These are phyloP conservation scores for Papilio elwesi DNA, from an alignment of 2,888 invertebrate species.

Conservation along the genomic window DNA sequence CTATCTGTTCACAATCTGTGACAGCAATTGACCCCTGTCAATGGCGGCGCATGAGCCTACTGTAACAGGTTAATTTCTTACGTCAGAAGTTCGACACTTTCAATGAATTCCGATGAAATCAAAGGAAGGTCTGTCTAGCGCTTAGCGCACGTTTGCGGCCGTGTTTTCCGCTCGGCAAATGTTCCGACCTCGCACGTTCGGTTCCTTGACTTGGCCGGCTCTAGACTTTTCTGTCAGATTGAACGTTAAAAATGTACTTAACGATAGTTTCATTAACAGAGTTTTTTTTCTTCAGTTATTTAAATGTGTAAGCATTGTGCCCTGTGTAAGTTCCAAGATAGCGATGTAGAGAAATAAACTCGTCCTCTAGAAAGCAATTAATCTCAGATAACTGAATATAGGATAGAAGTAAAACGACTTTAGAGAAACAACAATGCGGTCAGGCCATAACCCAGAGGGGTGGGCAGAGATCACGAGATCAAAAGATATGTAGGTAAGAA, in stretches of 20 bases:
- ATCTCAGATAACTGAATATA: too few species aligned
- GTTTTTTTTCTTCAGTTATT: neutral
- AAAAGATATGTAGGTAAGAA: too few species aligned
- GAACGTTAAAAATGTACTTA: neutral
- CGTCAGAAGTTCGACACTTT: constrained; percentile 76
- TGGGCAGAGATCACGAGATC: too few species aligned
- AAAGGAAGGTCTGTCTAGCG: constrained; percentile 43
- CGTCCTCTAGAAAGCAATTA: too few species aligned
- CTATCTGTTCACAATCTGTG: constrained; percentile 32
- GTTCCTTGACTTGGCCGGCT: constrained; percentile 20
- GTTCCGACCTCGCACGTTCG: constrained; percentile 33
- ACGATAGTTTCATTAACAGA: neutral
- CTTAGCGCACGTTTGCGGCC: constrained; percentile 36
- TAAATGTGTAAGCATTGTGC: too few species aligned
- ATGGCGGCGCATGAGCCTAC: constrained; percentile 52
- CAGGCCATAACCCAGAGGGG: too few species aligned
- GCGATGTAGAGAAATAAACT: too few species aligned
- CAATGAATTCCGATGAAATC: constrained; percentile 58
- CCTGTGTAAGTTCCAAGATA: too few species aligned
- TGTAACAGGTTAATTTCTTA: constrained; percentile 71
- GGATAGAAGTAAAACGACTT: too few species aligned
- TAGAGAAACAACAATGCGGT: too few species aligned
- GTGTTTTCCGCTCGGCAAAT: constrained; percentile 39
- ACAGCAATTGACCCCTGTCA: constrained; percentile 58
- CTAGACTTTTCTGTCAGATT: constrained; percentile 14